These are phyloP conservation scores for Callorhinus ursinus DNA, from an alignment of 2,113 vertebrate genomes.

Conservation along the genomic window DNA sequence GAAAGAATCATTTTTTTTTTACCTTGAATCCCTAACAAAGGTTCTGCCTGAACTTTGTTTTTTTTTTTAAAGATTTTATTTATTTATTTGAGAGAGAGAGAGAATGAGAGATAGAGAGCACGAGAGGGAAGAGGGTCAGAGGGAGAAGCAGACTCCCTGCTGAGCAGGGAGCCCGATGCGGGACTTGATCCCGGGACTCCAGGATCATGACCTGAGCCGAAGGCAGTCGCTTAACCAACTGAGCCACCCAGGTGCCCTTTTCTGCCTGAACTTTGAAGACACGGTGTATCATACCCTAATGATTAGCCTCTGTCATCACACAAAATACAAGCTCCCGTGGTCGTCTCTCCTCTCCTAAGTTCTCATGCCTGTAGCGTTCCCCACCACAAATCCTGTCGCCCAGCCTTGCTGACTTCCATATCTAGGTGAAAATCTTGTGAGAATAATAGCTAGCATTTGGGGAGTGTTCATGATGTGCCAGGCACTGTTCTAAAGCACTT, in stretches of 20 bases:
- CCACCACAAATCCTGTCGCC: neutral
- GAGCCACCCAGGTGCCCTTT: neutral
- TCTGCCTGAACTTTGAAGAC: slow-evolving; percentile 6
- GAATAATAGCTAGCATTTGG: neutral
- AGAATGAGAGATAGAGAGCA: too few species aligned
- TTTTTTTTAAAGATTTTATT: too few species aligned
- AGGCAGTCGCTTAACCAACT: too few species aligned
- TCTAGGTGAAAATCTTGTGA: neutral
- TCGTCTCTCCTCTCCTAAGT: neutral
- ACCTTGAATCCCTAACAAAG: neutral
- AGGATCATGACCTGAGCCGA: too few species aligned
- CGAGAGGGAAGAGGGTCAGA: too few species aligned
- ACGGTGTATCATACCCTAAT: neutral
- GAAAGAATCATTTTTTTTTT: neutral
- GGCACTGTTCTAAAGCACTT: neutral
- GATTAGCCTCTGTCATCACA: neutral
- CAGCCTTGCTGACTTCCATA: neutral
- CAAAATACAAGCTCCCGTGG: neutral
- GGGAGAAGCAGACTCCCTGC: too few species aligned
- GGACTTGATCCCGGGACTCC: too few species aligned
- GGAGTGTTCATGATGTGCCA: neutral
- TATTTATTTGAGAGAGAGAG: too few species aligned
- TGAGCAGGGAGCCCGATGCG: too few species aligned
- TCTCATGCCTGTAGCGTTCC: neutral
- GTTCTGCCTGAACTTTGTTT: neutral